Evolutionary conservation across 1,140 invertebrate species (phyloP).

Genomic region (Cyclargus thomasi): DNA sequence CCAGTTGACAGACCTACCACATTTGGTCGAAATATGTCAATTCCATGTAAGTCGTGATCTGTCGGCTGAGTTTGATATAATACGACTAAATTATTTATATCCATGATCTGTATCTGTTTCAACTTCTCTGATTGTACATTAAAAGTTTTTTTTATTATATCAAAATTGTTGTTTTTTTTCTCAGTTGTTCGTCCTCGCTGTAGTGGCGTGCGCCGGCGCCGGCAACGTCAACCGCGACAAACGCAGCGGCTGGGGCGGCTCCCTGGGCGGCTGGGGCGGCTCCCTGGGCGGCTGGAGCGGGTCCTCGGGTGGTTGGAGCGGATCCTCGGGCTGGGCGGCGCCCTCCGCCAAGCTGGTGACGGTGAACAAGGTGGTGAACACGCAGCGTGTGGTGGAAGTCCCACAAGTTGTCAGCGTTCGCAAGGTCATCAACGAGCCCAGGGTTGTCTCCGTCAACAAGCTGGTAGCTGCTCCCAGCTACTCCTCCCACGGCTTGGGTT

Average conservation of each 20-base stretch:
- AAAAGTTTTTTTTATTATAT: too few relatives aligned
- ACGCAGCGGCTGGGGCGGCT: slow-evolving; percentile 32
- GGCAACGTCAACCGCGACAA: slow-evolving; percentile 29
- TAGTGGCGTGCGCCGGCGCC: slow-evolving; percentile 29
- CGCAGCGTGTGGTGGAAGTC: slow-evolving; percentile 38
- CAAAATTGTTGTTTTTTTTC: too few relatives aligned
- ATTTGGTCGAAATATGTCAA: too few relatives aligned
- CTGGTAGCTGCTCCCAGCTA: slow-evolving; percentile 35
- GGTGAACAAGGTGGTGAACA: slow-evolving; percentile 43
- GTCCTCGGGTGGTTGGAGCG: slow-evolving; percentile 14
- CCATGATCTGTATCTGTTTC: too few relatives aligned
- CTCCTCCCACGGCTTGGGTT: not conserved
- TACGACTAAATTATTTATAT: too few relatives aligned
- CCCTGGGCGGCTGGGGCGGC: not conserved
- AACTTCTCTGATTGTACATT: too few relatives aligned
- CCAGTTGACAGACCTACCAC: too few relatives aligned
- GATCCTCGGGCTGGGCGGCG: slow-evolving; percentile 24
- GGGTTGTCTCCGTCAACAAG: slow-evolving; percentile 48
- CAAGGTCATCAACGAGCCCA: slow-evolving; percentile 43
- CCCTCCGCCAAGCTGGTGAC: slow-evolving; percentile 35
- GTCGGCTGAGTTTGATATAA: too few relatives aligned
- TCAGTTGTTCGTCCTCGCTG: slow-evolving; percentile 28
- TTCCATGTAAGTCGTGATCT: too few relatives aligned
- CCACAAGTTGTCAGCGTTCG: slow-evolving; percentile 42
- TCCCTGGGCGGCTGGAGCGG: not conserved